These are phyloP conservation scores for Crotophaga sulcirostris DNA, from an alignment of 2,113 vertebrate genomes.

Conservation along the genomic window DNA sequence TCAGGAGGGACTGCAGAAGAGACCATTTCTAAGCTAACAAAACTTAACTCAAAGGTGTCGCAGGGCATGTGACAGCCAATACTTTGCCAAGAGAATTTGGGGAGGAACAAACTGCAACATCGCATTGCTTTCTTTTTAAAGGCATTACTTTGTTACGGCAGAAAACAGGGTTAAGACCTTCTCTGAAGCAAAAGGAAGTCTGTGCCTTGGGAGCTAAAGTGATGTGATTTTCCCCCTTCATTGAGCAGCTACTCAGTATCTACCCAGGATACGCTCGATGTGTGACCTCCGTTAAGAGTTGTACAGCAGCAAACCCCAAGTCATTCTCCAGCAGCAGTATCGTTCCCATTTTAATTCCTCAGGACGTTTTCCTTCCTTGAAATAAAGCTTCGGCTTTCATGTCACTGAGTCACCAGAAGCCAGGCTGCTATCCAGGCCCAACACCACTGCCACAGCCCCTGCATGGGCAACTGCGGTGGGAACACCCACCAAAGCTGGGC, in stretches of 20 bases:
- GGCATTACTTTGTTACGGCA: background rate
- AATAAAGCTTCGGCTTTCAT: background rate
- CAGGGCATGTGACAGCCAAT: background rate
- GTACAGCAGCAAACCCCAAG: background rate
- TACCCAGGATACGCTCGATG: background rate
- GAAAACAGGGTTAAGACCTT: background rate
- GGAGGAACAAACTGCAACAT: background rate
- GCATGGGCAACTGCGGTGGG: background rate
- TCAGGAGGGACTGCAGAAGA: background rate
- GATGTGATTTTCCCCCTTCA: rapidly evolving
- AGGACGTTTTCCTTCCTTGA: background rate
- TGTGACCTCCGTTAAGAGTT: background rate
- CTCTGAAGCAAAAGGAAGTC: background rate
- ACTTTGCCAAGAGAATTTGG: background rate
- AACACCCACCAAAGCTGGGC: background rate
- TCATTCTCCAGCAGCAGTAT: background rate
- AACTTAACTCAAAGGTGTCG: background rate
- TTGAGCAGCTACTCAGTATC: background rate
- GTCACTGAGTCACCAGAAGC: background rate
- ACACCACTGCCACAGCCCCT: background rate
- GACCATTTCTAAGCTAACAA: background rate
- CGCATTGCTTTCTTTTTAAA: background rate
- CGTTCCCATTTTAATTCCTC: background rate
- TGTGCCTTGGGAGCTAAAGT: background rate
- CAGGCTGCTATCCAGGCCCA: background rate